Evolutionary conservation across 1,140 invertebrate genomes (phyloP), one percentile per base, ranked within the genome.

Genomic region (Heliothis subflexa): DNA sequence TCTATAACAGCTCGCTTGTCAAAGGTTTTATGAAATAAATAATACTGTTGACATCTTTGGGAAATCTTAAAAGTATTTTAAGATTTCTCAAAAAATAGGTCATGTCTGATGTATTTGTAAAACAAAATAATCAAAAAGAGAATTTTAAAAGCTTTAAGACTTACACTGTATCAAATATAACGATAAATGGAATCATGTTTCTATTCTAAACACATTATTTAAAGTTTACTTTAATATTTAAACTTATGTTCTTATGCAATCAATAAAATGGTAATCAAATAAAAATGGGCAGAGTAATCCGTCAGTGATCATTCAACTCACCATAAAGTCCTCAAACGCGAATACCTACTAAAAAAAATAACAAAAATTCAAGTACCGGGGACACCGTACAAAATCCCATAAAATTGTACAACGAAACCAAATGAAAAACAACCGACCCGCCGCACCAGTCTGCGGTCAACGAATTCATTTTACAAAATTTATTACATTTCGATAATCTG

Each of bases 401-500:
- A 75, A 28, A 75, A 62, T 3, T 7, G 4, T 64, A 49, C 14
- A 62, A 57, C 50, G 25, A 64, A 59, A 57, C 57, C 52, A 85
- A 77, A 85, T 85, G 81, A 86, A 85, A 89, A 86, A 89, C 82
- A 89, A 85, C 83, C 80, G 49, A 64, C 55, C 47, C 62, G 68
- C 87, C 86, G 79, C 86, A 83, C 64, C 83, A 82, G 83, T 81
- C 82, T 89, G 87, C 84, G 87, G 86, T 85, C 66, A 40, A 59
- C 80, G 83, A 86, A 86, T 87, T 88, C 81, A 86, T 89, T 90
- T 88, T 85, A 83, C 80, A 80, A 81, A 79, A 83, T 85, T 88
- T 83, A 87, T 87, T 88, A 86, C 85, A 86, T 86, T 86, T 84
- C 86, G 85, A 88, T 90, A 86, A 89, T 86, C 83, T 84, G 66